Percentiles rank a stretch among this genome's conserved stretches.
Evolutionary conservation across 2,888 invertebrate species (phyloP).

Genomic region (Creontiades dilutus): DNA sequence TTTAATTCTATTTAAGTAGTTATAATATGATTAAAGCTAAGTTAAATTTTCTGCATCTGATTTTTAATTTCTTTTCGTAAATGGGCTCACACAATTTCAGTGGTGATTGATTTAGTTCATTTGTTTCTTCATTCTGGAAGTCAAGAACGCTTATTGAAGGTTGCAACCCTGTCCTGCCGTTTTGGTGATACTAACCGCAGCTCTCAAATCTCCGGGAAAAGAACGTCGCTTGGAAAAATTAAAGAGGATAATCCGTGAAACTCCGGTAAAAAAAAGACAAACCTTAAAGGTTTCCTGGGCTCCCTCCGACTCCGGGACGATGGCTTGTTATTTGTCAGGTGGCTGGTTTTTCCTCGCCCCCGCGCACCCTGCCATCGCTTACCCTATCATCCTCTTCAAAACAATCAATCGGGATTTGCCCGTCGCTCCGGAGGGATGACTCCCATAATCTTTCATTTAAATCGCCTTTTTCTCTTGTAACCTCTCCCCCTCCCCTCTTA

Average conservation of each 20-base stretch:
- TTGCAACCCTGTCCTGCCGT: no score
- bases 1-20: no score
- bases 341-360: slow-evolving; percentile 44
- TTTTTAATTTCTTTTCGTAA: no score
- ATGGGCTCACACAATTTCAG: no score
- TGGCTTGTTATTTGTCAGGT: slow-evolving; percentile 65
- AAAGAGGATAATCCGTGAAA: slow-evolving; percentile 57
- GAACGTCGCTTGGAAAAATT: background rate
- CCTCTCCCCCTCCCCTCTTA: background rate
- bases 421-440: slow-evolving; percentile 61
- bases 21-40: no score
- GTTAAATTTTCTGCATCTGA: no score
- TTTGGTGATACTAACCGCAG: no score
- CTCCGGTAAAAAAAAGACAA: slow-evolving; percentile 34
- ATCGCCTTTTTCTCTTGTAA: slow-evolving; percentile 53
- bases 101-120: no score
- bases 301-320: slow-evolving; percentile 42
- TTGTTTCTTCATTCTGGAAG: no score
- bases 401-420: slow-evolving; percentile 64
- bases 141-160: no score
- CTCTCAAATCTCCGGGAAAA: background rate
- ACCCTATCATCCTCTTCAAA: background rate
- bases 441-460: slow-evolving; percentile 62
- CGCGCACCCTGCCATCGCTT: background rate
- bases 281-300: background rate